Conservation (phyloP, 2,888 invertebrate species). For the Drosophila sordidapex region DNA sequence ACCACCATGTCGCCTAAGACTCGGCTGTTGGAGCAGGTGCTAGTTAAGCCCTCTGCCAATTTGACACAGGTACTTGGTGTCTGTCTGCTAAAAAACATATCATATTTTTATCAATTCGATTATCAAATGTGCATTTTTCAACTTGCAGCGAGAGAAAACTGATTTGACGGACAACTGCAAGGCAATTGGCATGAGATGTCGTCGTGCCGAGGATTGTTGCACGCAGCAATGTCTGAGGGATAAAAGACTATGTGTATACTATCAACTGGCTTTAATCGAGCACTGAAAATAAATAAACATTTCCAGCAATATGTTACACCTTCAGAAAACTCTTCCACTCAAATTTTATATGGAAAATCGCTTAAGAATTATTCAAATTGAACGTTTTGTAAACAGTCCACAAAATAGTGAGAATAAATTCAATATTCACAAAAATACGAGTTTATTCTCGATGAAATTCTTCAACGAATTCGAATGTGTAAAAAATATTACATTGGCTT, state of each 20-base stretch:
- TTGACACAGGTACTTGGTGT: conserved; percentile 1
- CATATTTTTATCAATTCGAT: background rate
- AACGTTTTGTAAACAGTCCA: background rate
- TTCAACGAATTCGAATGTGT: no score
- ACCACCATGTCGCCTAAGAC: background rate
- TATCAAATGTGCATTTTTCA: no score
- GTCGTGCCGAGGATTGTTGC: conserved; percentile 6
- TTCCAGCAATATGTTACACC: background rate
- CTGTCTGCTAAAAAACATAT: background rate
- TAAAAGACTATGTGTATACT: background rate
- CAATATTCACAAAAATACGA: no score
- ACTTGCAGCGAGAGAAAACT: background rate
- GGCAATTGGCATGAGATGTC: background rate
- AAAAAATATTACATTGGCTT: no score
- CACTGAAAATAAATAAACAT: background rate
- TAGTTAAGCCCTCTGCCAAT: background rate
- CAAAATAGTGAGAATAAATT: no score
- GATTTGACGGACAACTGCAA: background rate
- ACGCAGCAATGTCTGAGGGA: background rate
- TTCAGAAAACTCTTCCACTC: background rate
- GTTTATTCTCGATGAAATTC: no score
- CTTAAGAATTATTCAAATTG: background rate
- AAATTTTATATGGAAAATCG: background rate
- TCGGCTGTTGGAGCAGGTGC: background rate
- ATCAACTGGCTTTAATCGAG: background rate